A percentile compares a stretch with the other conserved stretches of the same genome.
Conservation (phyloP, 2,797 vertebrate species). For the Dromococcyx pavoninus region DNA sequence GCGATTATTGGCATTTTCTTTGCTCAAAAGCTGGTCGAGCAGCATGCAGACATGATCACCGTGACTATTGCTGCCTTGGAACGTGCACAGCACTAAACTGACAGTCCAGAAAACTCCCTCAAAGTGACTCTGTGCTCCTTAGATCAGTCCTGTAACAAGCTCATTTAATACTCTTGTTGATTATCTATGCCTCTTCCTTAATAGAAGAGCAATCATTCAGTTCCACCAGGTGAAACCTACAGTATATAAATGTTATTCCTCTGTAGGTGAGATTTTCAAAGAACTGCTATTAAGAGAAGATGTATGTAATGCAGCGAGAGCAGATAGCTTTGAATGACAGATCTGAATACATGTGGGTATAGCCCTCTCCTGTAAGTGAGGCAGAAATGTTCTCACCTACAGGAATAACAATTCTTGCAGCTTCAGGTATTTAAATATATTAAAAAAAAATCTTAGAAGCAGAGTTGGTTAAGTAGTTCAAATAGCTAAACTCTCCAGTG, state of each 20-base stretch:
- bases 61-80: background rate
- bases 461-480: conserved; percentile 29
- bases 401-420: background rate
- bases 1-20: background rate
- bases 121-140: background rate
- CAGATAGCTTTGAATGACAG: conserved; percentile 10
- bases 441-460: background rate
- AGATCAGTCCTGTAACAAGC: background rate
- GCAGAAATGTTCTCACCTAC: background rate
- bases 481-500: conserved; percentile 31
- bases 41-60: background rate
- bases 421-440: background rate
- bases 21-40: background rate
- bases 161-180: background rate
- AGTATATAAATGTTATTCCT: background rate
- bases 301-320: background rate
- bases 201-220: background rate
- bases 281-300: background rate
- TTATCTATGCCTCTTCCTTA: background rate
- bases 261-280: background rate
- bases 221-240: background rate
- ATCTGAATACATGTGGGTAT: background rate
- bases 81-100: background rate
- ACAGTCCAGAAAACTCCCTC: background rate
- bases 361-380: background rate